Percentiles rank a stretch among this genome's conserved stretches.
phyloP scores from a whole-genome alignment of 2,113 vertebrate species.

The Seriola dumerili region DNA sequence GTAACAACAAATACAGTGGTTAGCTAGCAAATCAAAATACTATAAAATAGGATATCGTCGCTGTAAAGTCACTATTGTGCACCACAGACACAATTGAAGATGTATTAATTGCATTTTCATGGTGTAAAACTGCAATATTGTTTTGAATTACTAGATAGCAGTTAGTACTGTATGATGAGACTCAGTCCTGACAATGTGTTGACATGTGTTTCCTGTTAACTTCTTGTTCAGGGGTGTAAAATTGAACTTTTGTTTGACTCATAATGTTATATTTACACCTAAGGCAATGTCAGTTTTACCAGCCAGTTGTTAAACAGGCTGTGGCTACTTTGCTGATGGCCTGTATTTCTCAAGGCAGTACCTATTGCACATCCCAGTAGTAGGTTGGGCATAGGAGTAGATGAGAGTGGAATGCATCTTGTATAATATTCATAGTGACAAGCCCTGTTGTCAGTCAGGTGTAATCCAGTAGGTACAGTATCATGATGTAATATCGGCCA shows the following conservation, averaged over 20 bases:
- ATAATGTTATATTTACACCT: constrained; percentile 1
- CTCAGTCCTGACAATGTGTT: neutral
- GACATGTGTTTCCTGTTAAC: constrained; percentile 6
- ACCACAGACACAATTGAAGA: neutral
- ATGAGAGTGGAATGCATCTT: constrained; percentile 24
- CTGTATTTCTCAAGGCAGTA: neutral
- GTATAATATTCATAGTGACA: constrained; percentile 18
- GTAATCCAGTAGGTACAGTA: neutral
- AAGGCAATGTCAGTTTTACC: neutral
- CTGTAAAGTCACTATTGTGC: neutral
- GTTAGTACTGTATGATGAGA: neutral
- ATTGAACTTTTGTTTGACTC: constrained; percentile 1
- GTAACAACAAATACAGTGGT: neutral
- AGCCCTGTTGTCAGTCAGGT: constrained; percentile 34
- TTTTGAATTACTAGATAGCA: neutral
- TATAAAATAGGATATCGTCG: neutral
- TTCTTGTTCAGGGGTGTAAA: neutral
- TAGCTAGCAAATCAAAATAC: constrained; percentile 13
- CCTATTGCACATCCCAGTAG: neutral
- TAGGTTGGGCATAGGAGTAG: neutral
- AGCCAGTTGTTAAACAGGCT: neutral
- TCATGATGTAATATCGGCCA: constrained; percentile 6
- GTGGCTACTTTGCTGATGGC: neutral
- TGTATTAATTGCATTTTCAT: neutral
- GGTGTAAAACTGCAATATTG: neutral